phyloP scores from a whole-genome alignment of 2,113 vertebrate species.

The Heteronetta atricapilla region DNA sequence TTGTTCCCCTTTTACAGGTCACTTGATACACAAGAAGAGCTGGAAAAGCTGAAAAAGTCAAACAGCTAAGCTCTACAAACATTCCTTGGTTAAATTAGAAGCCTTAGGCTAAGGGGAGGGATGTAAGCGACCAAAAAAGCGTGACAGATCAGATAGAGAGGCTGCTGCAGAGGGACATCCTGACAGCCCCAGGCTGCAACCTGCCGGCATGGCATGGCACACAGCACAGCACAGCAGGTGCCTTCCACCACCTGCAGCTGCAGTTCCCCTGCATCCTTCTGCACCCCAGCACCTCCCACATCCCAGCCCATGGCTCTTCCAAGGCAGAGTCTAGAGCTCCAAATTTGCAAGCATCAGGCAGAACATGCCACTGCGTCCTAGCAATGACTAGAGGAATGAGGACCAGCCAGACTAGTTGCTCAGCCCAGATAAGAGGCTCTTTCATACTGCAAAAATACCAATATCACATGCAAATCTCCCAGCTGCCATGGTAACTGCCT shows the following conservation, averaged over 20 bases:
- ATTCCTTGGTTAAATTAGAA: not conserved
- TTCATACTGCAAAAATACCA: conserved; percentile 51
- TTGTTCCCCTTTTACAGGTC: not conserved
- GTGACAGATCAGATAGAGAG: not conserved
- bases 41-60: not conserved
- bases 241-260: too few relatives aligned
- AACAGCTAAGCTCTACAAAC: not conserved
- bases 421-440: conserved; percentile 3
- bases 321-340: accelerated
- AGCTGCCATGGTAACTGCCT: conserved; percentile 22
- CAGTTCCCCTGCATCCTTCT: not conserved
- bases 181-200: not conserved
- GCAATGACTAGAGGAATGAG: not conserved
- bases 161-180: not conserved
- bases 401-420: not conserved
- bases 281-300: accelerated
- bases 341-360: accelerated
- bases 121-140: not conserved
- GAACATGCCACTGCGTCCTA: not conserved
- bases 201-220: not conserved
- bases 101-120: not conserved
- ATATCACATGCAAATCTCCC: not conserved
- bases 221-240: too few relatives aligned
- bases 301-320: accelerated
- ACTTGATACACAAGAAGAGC: not conserved